These are phyloP conservation scores for Rotaria socialis DNA, from an alignment of 2,888 invertebrate genomes.

Conservation along the genomic window DNA sequence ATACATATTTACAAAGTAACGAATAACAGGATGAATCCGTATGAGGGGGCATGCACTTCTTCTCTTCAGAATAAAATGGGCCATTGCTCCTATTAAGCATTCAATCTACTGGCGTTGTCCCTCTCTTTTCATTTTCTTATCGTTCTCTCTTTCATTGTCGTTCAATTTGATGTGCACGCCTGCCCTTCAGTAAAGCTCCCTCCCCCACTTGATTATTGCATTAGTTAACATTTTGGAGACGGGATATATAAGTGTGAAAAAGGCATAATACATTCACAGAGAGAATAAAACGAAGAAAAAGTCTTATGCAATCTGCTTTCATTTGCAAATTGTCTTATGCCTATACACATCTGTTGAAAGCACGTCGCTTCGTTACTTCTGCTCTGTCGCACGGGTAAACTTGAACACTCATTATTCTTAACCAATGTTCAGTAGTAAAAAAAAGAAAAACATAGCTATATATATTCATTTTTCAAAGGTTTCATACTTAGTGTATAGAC, in stretches of 20 bases:
- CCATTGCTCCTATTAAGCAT: background rate
- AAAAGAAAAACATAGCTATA: background rate
- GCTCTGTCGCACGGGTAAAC: background rate
- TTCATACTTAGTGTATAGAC: background rate
- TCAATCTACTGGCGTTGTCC: background rate
- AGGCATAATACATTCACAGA: background rate
- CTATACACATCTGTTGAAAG: background rate
- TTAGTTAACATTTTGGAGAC: slow-evolving; percentile 32
- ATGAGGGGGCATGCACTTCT: background rate
- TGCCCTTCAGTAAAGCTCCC: slow-evolving; percentile 21
- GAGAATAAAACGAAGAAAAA: background rate
- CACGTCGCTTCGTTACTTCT: background rate
- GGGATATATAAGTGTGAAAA: background rate
- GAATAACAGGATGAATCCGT: background rate
- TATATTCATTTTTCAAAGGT: background rate
- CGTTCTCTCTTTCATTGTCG: background rate
- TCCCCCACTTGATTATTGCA: slow-evolving; percentile 36
- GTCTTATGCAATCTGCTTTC: background rate
- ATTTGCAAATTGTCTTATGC: slow-evolving; percentile 7
- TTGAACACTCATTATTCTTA: slow-evolving; percentile 32
- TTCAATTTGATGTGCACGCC: slow-evolving; percentile 1
- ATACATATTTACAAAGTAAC: background rate
- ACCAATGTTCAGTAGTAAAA: background rate
- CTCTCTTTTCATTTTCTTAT: background rate
- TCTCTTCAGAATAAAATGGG: background rate